These are phyloP conservation scores for Trichogramma dendrolimi DNA, from an alignment of 2,888 invertebrate genomes.

Conservation along the genomic window DNA sequence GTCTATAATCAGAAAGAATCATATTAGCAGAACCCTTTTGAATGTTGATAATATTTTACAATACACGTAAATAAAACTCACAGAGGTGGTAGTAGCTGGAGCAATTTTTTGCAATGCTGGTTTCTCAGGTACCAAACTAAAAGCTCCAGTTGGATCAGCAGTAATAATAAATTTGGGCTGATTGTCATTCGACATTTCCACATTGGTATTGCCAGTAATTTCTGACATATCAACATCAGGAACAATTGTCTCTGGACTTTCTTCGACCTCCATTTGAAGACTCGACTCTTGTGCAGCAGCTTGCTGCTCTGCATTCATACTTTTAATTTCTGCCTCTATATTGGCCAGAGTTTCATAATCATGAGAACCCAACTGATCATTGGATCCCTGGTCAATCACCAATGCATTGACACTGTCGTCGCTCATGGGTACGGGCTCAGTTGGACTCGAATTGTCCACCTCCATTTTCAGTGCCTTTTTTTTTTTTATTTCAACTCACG, in stretches of 20 bases:
- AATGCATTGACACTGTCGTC: background rate
- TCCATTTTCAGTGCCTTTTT: background rate
- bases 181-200: conserved; percentile 31
- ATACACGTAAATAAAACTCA: too few species aligned
- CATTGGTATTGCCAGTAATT: conserved; percentile 24
- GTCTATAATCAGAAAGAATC: conserved; percentile 37
- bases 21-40: background rate
- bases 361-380: conserved; percentile 43
- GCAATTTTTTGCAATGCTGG: conserved; percentile 48
- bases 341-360: conserved; percentile 52
- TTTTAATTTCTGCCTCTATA: conserved; percentile 51
- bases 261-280: conserved; percentile 28
- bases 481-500: background rate
- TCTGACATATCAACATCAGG: conserved; percentile 48
- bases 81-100: too few species aligned
- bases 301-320: conserved; percentile 43
- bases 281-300: too few species aligned
- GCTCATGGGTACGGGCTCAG: too few species aligned
- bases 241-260: conserved; percentile 38
- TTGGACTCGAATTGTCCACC: too few species aligned
- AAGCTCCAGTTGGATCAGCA: conserved; percentile 38
- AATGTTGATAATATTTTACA: too few species aligned
- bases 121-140: conserved; percentile 27
- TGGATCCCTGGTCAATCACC: too few species aligned
- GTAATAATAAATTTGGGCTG: conserved; percentile 45